phyloP scores from a whole-genome alignment of 1,140 invertebrate species.

The Bilobella aurantiaca region DNA sequence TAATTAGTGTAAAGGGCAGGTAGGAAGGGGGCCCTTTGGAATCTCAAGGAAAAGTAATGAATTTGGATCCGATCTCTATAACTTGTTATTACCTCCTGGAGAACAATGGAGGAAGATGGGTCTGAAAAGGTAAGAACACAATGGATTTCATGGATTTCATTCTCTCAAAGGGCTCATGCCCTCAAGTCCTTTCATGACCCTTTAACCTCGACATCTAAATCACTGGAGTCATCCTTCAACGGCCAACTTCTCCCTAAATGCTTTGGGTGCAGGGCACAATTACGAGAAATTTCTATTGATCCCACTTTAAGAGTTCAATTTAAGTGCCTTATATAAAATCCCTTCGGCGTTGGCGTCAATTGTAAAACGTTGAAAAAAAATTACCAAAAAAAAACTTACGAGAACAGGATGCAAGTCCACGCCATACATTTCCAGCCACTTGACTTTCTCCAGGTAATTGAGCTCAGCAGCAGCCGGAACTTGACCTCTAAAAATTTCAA shows the following conservation, averaged over 20 bases:
- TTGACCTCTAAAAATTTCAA: slow-evolving; percentile 54
- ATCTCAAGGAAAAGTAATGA: not conserved
- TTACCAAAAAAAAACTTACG: slow-evolving; percentile 43
- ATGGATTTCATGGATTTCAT: too few relatives aligned
- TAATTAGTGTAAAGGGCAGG: slow-evolving; percentile 10
- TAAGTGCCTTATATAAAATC: not conserved
- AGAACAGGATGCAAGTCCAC: slow-evolving; percentile 68
- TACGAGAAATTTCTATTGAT: not conserved
- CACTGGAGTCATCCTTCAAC: not conserved
- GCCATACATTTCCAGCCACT: slow-evolving; percentile 73
- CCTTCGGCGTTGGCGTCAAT: not conserved
- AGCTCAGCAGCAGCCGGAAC: slow-evolving; percentile 59
- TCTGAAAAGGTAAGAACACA: not conserved
- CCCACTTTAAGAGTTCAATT: not conserved
- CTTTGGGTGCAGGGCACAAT: too few relatives aligned
- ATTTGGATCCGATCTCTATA: slow-evolving; percentile 6
- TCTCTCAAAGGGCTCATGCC: not conserved
- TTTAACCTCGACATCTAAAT: slow-evolving; percentile 10
- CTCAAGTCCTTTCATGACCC: not conserved
- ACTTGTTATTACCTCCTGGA: slow-evolving; percentile 4
- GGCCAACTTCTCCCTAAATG: not conserved
- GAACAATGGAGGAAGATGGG: not conserved
- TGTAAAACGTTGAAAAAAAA: not conserved
- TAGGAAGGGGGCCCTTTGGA: not conserved
- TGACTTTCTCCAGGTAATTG: slow-evolving; percentile 66